Base-by-base conservation (phyloP, 1,140 invertebrate genomes). In the Maconellicoccus hirsutus region DNA sequence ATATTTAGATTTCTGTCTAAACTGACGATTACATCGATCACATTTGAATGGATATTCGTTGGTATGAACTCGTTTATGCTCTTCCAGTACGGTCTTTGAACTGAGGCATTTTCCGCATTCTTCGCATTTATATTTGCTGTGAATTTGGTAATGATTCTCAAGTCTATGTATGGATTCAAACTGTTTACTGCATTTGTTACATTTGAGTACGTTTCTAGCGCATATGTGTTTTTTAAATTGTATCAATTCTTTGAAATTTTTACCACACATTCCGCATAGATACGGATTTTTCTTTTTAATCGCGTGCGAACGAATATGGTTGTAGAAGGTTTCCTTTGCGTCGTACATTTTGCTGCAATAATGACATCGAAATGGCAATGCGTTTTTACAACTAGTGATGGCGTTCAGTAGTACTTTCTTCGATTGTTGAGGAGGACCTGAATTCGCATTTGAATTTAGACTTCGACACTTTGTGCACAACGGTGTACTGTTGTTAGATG, bases 191-290 rank as follows among this genome's bases (percentile, higher is more conserved):
- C 61, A 66, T 25, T 66, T 66, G 19, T 66, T 66, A 66, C 61
- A 66, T 25, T 66, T 66, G 14, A 66, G 19, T 4, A 66, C 61
- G 25, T 66, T 66, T 23, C 61, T 22, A 8, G 61, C 61, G 19
- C 61, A 66, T 4, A 66, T 66, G 21, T 66, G 61, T 16, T 66
- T 66, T 66, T 66, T 66, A 23, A 66, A 66, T 25, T 66, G 61
- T 14, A 66, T 6, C 22, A 66, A 66, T 66, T 66, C 61, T 66
- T 66, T 66, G 61, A 66, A 66, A 66, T 66, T 66, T 66, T 66
- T 66, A 66, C 61, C 61, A 66, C 61, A 66, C 61, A 66, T 66
- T 6, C 61, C 61, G 22, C 61, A 66, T 14, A 66, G 22, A 66
- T 66, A 66, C 16, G 61, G 61, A 66, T 66, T 66, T 14, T 26